A percentile compares a stretch with the other conserved stretches of the same genome.
Evolutionary conservation across 2,888 invertebrate genomes (phyloP).

Genomic region (Ormia ochracea): DNA sequence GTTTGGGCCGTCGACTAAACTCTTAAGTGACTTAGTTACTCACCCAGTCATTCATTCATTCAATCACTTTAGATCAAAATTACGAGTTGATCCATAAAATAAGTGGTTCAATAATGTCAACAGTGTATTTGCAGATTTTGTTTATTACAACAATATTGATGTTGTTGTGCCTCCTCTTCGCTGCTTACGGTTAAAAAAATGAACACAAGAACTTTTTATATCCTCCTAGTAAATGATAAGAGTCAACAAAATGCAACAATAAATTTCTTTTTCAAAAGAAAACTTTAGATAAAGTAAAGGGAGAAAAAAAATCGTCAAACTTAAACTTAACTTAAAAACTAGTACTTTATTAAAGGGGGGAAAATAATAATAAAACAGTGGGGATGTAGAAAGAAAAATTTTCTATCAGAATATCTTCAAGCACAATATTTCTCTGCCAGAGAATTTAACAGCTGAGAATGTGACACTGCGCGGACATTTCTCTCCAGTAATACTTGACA

Average conservation of each 20-base stretch:
- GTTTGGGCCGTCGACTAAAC: not conserved
- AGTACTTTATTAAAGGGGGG: not conserved
- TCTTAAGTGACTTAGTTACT: constrained; percentile 15
- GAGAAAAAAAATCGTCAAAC: not conserved
- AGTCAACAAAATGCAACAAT: constrained; percentile 50
- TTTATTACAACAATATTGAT: constrained; percentile 7
- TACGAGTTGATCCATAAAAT: not conserved
- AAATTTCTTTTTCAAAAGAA: constrained; percentile 23
- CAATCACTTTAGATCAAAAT: not conserved
- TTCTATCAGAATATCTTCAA: no score
- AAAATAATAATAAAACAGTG: no score
- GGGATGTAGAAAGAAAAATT: no score
- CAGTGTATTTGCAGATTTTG: constrained; percentile 16
- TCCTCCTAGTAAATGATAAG: constrained; percentile 56
- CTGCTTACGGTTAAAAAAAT: not conserved
- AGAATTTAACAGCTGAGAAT: no score
- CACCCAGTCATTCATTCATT: not conserved
- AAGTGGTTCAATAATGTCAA: constrained; percentile 1
- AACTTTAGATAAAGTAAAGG: not conserved
- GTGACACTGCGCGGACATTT: no score
- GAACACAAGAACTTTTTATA: constrained; percentile 12
- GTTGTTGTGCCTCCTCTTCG: not conserved
- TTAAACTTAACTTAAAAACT: not conserved
- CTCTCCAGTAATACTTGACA: no score
- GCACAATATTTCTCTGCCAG: no score